Base-by-base conservation (phyloP, 2,113 vertebrate genomes). In the Tangachromis dhanisi region DNA sequence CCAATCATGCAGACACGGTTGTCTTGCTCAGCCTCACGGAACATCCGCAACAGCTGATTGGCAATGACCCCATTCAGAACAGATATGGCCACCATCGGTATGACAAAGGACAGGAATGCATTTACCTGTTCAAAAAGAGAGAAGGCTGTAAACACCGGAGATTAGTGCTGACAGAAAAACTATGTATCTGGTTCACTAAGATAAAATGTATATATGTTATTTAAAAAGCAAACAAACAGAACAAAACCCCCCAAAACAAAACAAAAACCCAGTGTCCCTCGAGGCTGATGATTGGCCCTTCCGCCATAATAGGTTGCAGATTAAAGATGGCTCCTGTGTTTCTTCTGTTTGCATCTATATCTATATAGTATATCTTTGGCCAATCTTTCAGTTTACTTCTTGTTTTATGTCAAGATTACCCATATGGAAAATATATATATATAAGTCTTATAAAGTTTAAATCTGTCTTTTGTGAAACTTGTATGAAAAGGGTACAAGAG, bases 31-130 rank as follows among this genome's bases (percentile, higher is more conserved):
- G 98, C 97, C 90, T 99, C 98, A 17, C 87, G 97, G 88, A 98
- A 98, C 98, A 98, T 99, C 57, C 96, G 86, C 11, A 98, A 96
- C 84, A 99, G 97, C 93, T 99, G 98, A 94, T 98, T 98, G 95
- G 98, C 99, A 1, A 99, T 99, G 93, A 99, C 33, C 21, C 97
- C 98, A 88, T 99, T 99, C 90, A 99, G 95, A 80, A 96, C 92
- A 0, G 98, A 99, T 79, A 99, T 99, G 93, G 97, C 94, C 2
- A 96, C 95, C 99, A 99, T 99, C 59, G 98, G 99, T 71, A 98
- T 94, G 81, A 99, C 93, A 2, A 99, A 99, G 83, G 99, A 99
- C 93, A 97, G 96, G 90, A 99, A 97, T 1, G 97, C 97, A 24
- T 99, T 99, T 7, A 98, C 96, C 99, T 99, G 96, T 6, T 3